Evolutionary conservation across 1,140 invertebrate species (phyloP).

Genomic region (Drosophila dunni): DNA sequence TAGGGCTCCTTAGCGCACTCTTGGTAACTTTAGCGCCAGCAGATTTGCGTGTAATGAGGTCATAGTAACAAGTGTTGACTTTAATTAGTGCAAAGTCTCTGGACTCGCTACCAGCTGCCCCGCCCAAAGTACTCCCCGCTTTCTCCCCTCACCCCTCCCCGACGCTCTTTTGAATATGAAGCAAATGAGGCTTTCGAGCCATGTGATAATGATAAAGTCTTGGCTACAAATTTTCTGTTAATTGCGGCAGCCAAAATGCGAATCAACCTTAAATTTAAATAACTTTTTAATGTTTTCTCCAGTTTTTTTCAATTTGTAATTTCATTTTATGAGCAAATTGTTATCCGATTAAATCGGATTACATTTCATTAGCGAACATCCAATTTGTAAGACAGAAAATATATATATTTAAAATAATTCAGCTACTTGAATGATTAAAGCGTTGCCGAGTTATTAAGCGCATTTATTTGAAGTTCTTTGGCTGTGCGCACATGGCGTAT

Average conservation of each 20-base stretch:
- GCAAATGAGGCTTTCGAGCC: conserved; percentile 43
- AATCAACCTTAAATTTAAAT: neutral
- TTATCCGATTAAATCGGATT: conserved; percentile 12
- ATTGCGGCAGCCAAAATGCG: conserved; percentile 47
- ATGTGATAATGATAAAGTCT: conserved; percentile 37
- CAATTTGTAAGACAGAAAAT: conserved; percentile 7
- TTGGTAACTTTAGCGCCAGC: conserved; percentile 41
- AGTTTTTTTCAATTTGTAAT: conserved; percentile 1
- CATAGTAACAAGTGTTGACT: conserved; percentile 81
- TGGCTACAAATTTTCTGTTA: conserved; percentile 64
- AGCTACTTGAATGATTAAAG: conserved; percentile 35
- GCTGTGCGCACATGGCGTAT: conserved; percentile 28
- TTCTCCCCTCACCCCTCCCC: neutral
- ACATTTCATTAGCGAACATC: conserved; percentile 21
- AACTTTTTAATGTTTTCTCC: neutral
- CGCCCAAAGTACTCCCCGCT: too few species aligned
- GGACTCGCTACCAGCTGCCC: neutral
- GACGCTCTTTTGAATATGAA: conserved; percentile 39
- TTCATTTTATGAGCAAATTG: conserved; percentile 16
- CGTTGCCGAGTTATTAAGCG: conserved; percentile 66
- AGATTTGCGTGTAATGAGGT: conserved; percentile 79
- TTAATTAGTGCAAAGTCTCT: conserved; percentile 67
- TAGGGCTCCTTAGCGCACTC: neutral
- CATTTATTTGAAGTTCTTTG: conserved; percentile 38
- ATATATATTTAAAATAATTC: neutral